Conservation (phyloP, 2,888 invertebrate genomes). For the Pseudanteris insignis region DNA sequence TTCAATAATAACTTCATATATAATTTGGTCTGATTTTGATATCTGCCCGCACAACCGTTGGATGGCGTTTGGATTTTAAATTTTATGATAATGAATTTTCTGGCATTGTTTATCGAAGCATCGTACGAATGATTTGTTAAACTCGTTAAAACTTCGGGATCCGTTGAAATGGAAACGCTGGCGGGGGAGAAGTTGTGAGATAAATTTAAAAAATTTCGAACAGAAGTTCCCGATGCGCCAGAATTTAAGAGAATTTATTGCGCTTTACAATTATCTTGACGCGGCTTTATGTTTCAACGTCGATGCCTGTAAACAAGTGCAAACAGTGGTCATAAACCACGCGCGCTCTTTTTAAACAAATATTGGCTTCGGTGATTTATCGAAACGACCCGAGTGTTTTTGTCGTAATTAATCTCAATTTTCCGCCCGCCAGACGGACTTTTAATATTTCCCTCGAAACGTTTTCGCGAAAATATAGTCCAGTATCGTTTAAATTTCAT, state of each 20-base stretch:
- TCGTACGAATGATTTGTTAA: conserved; percentile 1
- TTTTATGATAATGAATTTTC: too few relatives aligned
- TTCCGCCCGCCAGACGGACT: too few relatives aligned
- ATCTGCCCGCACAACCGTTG: too few relatives aligned
- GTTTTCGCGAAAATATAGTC: too few relatives aligned
- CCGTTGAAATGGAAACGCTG: neutral
- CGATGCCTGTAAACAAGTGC: conserved; percentile 24
- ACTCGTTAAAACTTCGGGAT: conserved; percentile 1
- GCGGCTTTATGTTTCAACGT: conserved; percentile 14
- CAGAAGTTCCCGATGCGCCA: conserved; percentile 4
- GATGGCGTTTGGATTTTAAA: too few relatives aligned
- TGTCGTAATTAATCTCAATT: too few relatives aligned
- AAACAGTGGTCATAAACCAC: conserved; percentile 13
- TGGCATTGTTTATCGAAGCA: too few relatives aligned
- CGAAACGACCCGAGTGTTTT: too few relatives aligned
- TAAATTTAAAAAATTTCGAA: conserved; percentile 14
- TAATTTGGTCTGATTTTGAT: too few relatives aligned
- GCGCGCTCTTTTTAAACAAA: conserved; percentile 9
- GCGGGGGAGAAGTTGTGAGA: conserved; percentile 3
- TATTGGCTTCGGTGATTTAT: conserved; percentile 4
- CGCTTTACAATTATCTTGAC: conserved; percentile 24
- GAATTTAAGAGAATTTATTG: conserved; percentile 18
- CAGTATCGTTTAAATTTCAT: too few relatives aligned
- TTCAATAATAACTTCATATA: too few relatives aligned
- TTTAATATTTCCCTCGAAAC: too few relatives aligned